Percentiles rank a stretch among this genome's conserved stretches.
Conservation (phyloP, 2,797 vertebrate species). For the Enteromius afrohamiltoni region DNA sequence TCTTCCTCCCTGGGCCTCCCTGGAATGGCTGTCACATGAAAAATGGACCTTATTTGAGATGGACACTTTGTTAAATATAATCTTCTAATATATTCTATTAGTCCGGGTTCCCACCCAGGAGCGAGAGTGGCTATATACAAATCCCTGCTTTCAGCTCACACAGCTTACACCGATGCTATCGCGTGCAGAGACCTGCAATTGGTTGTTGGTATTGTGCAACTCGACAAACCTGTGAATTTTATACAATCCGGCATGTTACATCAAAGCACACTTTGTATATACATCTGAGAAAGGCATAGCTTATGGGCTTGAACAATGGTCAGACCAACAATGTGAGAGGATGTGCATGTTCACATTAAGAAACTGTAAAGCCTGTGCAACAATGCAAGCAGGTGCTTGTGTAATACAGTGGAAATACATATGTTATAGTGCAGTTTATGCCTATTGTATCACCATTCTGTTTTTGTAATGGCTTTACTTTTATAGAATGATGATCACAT, state of each 20-base stretch:
- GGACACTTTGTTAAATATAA: slow-evolving; percentile 78
- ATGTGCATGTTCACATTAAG: slow-evolving; percentile 51
- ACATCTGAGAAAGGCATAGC: slow-evolving; percentile 46
- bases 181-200: slow-evolving; percentile 46
- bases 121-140: slow-evolving; percentile 31
- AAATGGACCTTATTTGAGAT: slow-evolving; percentile 83
- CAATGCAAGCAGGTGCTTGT: slow-evolving; percentile 6
- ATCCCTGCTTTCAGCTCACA: slow-evolving; percentile 42
- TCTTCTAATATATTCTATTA: slow-evolving; percentile 64
- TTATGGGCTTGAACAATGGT: slow-evolving; percentile 54
- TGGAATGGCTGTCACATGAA: slow-evolving; percentile 82
- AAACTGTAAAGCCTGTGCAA: slow-evolving; percentile 35
- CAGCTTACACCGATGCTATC: slow-evolving; percentile 33
- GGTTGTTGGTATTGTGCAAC: slow-evolving; percentile 54
- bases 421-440: background rate
- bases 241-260: slow-evolving; percentile 48
- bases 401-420: background rate
- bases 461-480: background rate
- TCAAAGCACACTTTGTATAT: slow-evolving; percentile 55
- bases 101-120: slow-evolving; percentile 53
- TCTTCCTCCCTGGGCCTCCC: slow-evolving; percentile 77
- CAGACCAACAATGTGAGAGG: slow-evolving; percentile 48
- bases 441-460: background rate
- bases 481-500: background rate
- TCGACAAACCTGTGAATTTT: slow-evolving; percentile 46